Conservation (phyloP, 1,140 invertebrate species). For the Drosophila setifemur region DNA sequence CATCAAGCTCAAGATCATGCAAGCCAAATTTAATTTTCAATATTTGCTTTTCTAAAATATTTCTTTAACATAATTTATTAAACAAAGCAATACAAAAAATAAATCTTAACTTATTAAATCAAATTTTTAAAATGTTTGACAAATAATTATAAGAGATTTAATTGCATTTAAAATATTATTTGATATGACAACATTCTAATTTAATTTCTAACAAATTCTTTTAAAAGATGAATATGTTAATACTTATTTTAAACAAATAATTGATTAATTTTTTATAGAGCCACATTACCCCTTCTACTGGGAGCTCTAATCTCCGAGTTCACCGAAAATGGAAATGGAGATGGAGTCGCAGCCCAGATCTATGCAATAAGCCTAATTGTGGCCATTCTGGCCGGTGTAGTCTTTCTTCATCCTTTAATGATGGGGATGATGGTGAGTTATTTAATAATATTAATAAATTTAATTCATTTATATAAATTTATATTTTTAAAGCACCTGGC, state of each 20-base stretch:
- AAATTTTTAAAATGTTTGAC: too few relatives aligned
- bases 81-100: too few relatives aligned
- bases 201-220: neutral
- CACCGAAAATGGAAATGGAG: slow-evolving; percentile 29
- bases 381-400: slow-evolving; percentile 83
- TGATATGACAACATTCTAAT: neutral
- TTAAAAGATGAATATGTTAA: too few relatives aligned
- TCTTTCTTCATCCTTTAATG: slow-evolving; percentile 85
- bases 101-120: too few relatives aligned
- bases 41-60: too few relatives aligned
- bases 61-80: too few relatives aligned
- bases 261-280: slow-evolving; percentile 6
- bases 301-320: slow-evolving; percentile 63
- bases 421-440: slow-evolving; percentile 83
- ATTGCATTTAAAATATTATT: neutral
- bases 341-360: slow-evolving; percentile 82
- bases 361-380: slow-evolving; percentile 85
- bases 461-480: slow-evolving; percentile 50
- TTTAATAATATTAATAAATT: neutral
- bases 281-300: slow-evolving; percentile 53
- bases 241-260: neutral
- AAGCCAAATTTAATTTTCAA: too few relatives aligned
- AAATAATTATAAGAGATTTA: neutral
- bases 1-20: too few relatives aligned
- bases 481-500: slow-evolving; percentile 32